Conservation (phyloP, 2,888 invertebrate genomes). For the Dioctria rufipes region DNA sequence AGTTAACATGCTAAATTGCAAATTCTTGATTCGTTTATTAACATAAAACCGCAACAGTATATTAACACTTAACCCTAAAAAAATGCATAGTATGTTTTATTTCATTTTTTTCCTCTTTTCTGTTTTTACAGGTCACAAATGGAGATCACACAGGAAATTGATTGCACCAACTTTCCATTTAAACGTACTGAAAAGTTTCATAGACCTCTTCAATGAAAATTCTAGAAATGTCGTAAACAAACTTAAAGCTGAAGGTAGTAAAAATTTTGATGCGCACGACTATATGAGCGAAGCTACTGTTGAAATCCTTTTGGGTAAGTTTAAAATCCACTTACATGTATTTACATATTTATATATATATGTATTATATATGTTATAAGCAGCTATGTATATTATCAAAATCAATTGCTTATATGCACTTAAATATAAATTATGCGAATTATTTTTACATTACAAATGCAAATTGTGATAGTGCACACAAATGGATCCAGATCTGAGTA, state of each 20-base stretch:
- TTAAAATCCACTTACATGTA: neutral
- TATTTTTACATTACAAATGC: too few relatives aligned
- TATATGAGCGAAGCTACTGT: slow-evolving; percentile 90
- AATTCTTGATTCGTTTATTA: too few relatives aligned
- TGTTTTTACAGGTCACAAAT: slow-evolving; percentile 80
- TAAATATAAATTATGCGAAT: too few relatives aligned
- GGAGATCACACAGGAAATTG: slow-evolving; percentile 87
- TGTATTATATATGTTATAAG: too few relatives aligned
- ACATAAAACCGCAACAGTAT: neutral
- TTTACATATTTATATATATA: too few relatives aligned
- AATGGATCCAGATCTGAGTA: too few relatives aligned
- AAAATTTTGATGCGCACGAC: slow-evolving; percentile 84
- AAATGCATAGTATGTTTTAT: neutral
- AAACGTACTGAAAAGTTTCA: slow-evolving; percentile 89
- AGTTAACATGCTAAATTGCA: too few relatives aligned
- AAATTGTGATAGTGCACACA: too few relatives aligned
- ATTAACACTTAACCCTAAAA: too few relatives aligned
- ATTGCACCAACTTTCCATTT: slow-evolving; percentile 92
- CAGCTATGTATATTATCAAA: too few relatives aligned
- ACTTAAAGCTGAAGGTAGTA: slow-evolving; percentile 78
- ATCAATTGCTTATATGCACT: too few relatives aligned
- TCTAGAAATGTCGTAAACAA: slow-evolving; percentile 82
- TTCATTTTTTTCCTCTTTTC: slow-evolving; percentile 1
- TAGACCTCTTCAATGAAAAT: slow-evolving; percentile 88
- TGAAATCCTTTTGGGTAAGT: slow-evolving; percentile 83